A percentile compares a stretch with the other conserved stretches of the same genome.
Evolutionary conservation across 2,113 vertebrate genomes (phyloP).

Genomic region (Rhizomys pruinosus): DNA sequence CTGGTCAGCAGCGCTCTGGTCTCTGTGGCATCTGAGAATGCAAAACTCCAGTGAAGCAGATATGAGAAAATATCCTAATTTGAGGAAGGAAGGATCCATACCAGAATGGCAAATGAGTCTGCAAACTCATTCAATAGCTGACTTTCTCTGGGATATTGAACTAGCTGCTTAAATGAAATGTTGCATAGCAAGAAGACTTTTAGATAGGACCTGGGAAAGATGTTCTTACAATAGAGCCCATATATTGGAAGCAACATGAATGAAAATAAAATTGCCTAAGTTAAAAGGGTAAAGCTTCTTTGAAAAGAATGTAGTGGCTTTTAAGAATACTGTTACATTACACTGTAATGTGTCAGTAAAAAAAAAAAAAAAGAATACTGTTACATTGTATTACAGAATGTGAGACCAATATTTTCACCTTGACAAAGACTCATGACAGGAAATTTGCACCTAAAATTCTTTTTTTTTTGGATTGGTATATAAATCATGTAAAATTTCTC

Average conservation of each 20-base stretch:
- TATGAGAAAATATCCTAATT: not conserved
- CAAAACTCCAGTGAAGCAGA: not conserved
- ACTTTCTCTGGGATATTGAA: not conserved
- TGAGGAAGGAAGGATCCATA: conserved; percentile 20
- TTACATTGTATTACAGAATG: conserved; percentile 2
- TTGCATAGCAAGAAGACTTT: not conserved
- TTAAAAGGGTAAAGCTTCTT: conserved; percentile 12
- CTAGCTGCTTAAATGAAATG: not conserved
- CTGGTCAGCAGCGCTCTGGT: not conserved
- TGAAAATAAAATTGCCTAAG: not conserved
- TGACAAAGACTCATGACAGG: conserved; percentile 14
- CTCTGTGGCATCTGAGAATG: not conserved
- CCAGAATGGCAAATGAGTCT: not conserved
- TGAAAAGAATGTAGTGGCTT: conserved; percentile 34
- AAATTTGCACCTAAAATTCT: conserved; percentile 9
- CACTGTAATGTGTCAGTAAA: no score
- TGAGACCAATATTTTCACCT: conserved; percentile 27
- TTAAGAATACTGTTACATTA: conserved; percentile 17
- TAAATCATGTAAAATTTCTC: not conserved
- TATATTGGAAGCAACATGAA: not conserved
- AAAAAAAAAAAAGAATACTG: conserved; percentile 25
- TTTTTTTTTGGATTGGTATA: not conserved
- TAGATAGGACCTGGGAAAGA: not conserved
- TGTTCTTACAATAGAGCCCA: not conserved
- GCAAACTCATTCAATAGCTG: not conserved